Evolutionary conservation across 64 coral and sea anemone species (phyloP), one percentile per base, ranked within the genome.

Genomic region (Actinia equina): DNA sequence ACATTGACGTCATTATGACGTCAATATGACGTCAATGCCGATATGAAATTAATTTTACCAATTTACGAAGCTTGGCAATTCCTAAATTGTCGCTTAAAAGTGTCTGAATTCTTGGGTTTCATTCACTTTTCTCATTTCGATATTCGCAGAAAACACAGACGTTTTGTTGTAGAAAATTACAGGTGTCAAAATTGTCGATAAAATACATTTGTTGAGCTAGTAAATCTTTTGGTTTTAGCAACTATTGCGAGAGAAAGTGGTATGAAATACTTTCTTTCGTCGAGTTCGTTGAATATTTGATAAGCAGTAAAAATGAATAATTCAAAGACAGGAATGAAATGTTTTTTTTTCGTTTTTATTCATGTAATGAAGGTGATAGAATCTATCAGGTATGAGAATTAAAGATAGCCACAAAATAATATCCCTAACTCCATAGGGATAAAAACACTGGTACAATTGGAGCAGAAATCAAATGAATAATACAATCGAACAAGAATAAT

Each of bases 1-100:
- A 49, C 78, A 49, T 52, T 81, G 78, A 81, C 44, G 78, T 81
- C 78, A 81, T 52, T 11, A 81, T 81, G 78, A 81, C 78, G 78
- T 81, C 78, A 81, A 52, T 74, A 30, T 74, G 69, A 74, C 69
- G 69, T 74, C 69, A 74, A 74, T 74, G 69, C 69, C 8, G 69
- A 74, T 74, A 74, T 74, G 69, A 41, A 74, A 74, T 74, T 26
- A 74, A 74, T 74, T 74, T 74, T 74, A 74, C 69, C 69, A 74
- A 74, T 74, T 74, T 74, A 30, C 26, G 4, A 14, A 23, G 62
- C 69, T 74, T 30, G 69, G 23, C 23, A 42, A 74, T 74, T 41
- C 41, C 11, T 1, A 37, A 74, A 74, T 74, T 41, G n/a, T 74
- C 69, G 26, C 14, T 74, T 74, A 10, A 74, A 74, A 30, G 26